Conservation (phyloP, 2,888 invertebrate genomes). For the Gymnoscelis rufifasciata region DNA sequence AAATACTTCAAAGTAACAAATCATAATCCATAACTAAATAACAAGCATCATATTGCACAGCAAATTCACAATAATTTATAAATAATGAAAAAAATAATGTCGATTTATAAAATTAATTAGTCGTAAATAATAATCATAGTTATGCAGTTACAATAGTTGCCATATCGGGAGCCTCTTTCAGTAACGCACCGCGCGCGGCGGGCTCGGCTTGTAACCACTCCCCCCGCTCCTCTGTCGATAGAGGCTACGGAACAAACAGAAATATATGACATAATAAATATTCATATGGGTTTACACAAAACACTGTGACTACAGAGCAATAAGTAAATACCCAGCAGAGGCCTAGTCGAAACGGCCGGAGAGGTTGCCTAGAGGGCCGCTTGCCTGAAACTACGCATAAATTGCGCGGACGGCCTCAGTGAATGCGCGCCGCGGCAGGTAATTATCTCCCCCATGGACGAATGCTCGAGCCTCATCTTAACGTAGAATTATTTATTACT, state of each 20-base stretch:
- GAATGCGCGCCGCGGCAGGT: slow-evolving; percentile 14
- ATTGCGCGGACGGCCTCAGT: slow-evolving; percentile 6
- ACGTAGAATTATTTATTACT: slow-evolving; percentile 20
- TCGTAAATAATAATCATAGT: slow-evolving; percentile 26
- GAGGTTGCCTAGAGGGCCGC: slow-evolving; percentile 2
- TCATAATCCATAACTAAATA: slow-evolving; percentile 69
- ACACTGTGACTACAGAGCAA: slow-evolving; percentile 11
- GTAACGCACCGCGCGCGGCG: not conserved
- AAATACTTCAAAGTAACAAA: slow-evolving; percentile 13
- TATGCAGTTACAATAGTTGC: slow-evolving; percentile 24
- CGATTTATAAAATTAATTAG: slow-evolving; percentile 35
- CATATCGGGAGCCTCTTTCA: slow-evolving; percentile 21
- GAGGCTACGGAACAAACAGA: slow-evolving; percentile 11
- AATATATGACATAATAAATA: not conserved
- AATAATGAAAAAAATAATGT: slow-evolving; percentile 57
- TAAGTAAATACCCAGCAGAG: slow-evolving; percentile 9
- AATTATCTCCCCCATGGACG: slow-evolving; percentile 17
- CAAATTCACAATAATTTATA: slow-evolving; percentile 70
- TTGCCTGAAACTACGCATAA: slow-evolving; percentile 12
- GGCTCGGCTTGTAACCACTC: not conserved
- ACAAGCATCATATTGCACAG: slow-evolving; percentile 77
- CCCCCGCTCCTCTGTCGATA: not conserved
- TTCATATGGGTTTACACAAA: not conserved
- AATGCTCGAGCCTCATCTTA: slow-evolving; percentile 18
- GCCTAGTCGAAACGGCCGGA: slow-evolving; percentile 12